phyloP scores from a whole-genome alignment of 2,797 vertebrate genomes.

The Ctenosaura bakeri region DNA sequence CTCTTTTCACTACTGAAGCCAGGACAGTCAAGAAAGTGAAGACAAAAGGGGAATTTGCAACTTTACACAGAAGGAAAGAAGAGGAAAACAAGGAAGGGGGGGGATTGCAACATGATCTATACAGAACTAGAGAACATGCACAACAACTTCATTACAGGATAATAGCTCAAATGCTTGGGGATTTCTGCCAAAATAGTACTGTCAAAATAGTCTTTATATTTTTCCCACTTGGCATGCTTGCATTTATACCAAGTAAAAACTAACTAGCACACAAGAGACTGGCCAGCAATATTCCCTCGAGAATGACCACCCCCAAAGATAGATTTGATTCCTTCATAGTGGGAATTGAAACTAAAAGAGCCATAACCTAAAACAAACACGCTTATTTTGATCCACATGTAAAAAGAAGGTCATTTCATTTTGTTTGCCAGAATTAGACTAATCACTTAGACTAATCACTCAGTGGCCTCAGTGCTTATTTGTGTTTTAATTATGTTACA shows the following conservation, averaged over 20 bases:
- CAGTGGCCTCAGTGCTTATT: slow-evolving; percentile 58
- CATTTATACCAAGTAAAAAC: slow-evolving; percentile 67
- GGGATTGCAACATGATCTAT: slow-evolving; percentile 49
- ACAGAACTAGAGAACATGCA: slow-evolving; percentile 42
- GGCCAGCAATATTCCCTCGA: slow-evolving; percentile 74
- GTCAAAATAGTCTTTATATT: slow-evolving; percentile 63
- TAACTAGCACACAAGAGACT: slow-evolving; percentile 76
- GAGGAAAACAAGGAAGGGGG: slow-evolving; percentile 32
- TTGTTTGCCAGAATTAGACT: slow-evolving; percentile 62
- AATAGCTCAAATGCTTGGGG: slow-evolving; percentile 66
- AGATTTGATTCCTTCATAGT: slow-evolving; percentile 72
- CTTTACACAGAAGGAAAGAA: slow-evolving; percentile 37
- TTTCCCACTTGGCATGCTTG: slow-evolving; percentile 63
- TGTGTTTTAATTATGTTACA: slow-evolving; percentile 52
- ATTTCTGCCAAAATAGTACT: slow-evolving; percentile 68
- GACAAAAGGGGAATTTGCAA: slow-evolving; percentile 39
- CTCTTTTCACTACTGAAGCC: slow-evolving; percentile 4
- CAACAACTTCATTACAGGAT: slow-evolving; percentile 63
- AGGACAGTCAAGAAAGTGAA: background rate
- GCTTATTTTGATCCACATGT: slow-evolving; percentile 67
- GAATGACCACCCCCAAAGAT: slow-evolving; percentile 77
- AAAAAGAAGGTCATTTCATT: slow-evolving; percentile 54
- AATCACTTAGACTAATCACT: slow-evolving; percentile 77
- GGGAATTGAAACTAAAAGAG: slow-evolving; percentile 69
- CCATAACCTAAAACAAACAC: slow-evolving; percentile 70